Evolutionary conservation across 2,888 invertebrate species (phyloP).

Genomic region (Mechanitis mazaeus): DNA sequence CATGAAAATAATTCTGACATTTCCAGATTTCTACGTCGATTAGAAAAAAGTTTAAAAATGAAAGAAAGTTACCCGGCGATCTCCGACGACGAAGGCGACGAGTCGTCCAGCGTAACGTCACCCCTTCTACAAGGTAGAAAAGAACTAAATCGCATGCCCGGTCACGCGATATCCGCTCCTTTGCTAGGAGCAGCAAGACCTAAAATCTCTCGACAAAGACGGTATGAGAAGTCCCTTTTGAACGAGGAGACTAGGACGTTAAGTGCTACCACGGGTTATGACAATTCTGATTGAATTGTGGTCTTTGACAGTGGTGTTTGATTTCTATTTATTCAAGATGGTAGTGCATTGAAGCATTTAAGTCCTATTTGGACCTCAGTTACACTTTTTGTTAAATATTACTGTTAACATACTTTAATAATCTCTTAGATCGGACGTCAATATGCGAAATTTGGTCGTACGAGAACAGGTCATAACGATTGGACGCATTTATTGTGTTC

Average conservation of each 20-base stretch:
- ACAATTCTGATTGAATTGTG: constrained; percentile 61
- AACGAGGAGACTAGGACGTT: constrained; percentile 67
- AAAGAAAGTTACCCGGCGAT: constrained; percentile 78
- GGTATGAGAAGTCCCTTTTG: constrained; percentile 63
- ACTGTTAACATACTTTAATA: too few relatives aligned
- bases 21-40: constrained; percentile 80
- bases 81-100: constrained; percentile 77
- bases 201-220: constrained; percentile 66
- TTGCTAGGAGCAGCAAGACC: constrained; percentile 65
- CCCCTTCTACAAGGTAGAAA: constrained; percentile 74
- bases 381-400: too few relatives aligned
- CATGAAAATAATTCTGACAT: too few relatives aligned
- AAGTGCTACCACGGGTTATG: constrained; percentile 59
- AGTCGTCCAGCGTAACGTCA: constrained; percentile 80
- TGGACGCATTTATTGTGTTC: background rate
- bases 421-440: too few relatives aligned
- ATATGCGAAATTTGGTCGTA: constrained; percentile 11
- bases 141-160: constrained; percentile 51
- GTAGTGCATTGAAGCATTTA: too few relatives aligned
- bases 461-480: background rate
- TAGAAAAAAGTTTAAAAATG: constrained; percentile 83
- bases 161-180: constrained; percentile 67
- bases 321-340: background rate
- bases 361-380: too few relatives aligned
- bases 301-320: background rate